Evolutionary conservation across 2,113 vertebrate species (phyloP).

Genomic region (Cairina moschata): DNA sequence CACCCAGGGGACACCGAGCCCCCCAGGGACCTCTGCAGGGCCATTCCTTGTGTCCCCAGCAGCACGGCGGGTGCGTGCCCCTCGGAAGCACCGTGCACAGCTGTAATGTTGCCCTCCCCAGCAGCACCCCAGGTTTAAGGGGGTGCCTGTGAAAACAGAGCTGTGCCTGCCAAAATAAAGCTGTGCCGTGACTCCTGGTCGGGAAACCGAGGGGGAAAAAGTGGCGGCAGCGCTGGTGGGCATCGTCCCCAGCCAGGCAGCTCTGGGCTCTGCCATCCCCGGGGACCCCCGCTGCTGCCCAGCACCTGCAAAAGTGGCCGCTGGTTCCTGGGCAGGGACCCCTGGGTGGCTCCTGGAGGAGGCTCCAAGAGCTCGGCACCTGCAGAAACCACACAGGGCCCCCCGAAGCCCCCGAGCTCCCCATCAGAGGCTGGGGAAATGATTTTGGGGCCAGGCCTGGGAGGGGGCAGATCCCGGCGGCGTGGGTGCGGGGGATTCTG

Average conservation of each 20-base stretch:
- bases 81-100: fast-evolving
- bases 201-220: fast-evolving
- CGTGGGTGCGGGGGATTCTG: not conserved
- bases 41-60: not conserved
- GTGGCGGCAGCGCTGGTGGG: fast-evolving
- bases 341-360: not conserved
- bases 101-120: fast-evolving
- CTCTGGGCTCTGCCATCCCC: fast-evolving
- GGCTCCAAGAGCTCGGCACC: not conserved
- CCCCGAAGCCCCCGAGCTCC: not conserved
- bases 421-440: not conserved
- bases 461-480: not conserved
- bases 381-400: fast-evolving
- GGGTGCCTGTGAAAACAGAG: not conserved
- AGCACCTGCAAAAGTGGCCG: fast-evolving
- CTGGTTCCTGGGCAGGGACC: not conserved
- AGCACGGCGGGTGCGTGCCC: too few species aligned
- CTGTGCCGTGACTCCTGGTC: fast-evolving
- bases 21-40: not conserved
- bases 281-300: not conserved
- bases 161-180: not conserved
- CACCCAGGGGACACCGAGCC: not conserved
- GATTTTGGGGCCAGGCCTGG: too few species aligned
- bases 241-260: not conserved
- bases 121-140: fast-evolving